phyloP scores from a whole-genome alignment of 1,140 invertebrate species.

The Temnothorax curvispinosus region DNA sequence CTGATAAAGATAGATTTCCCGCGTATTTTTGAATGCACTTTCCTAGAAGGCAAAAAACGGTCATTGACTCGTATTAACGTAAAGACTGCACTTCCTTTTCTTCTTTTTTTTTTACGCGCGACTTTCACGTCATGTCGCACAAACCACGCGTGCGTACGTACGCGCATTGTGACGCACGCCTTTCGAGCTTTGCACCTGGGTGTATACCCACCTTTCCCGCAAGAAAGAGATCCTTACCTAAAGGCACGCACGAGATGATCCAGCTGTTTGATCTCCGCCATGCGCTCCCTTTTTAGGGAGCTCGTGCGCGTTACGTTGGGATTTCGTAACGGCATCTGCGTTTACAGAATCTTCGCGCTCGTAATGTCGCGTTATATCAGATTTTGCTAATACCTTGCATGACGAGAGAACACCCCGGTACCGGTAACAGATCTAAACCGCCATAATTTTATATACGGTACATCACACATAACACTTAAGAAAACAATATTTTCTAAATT shows the following conservation, averaged over 20 bases:
- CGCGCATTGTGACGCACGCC: conserved; percentile 73
- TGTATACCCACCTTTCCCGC: conserved; percentile 71
- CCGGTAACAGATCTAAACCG: not conserved
- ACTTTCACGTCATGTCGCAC: conserved; percentile 59
- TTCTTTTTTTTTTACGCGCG: conserved; percentile 52
- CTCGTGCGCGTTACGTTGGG: conserved; percentile 35
- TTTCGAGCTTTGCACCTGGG: conserved; percentile 74
- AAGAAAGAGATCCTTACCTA: conserved; percentile 83
- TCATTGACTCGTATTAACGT: conserved; percentile 58
- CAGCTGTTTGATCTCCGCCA: conserved; percentile 85
- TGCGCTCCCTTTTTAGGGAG: conserved; percentile 78
- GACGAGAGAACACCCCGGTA: conserved; percentile 8
- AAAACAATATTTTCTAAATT: conserved; percentile 23
- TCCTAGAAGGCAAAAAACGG: conserved; percentile 3
- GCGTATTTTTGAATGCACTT: not conserved
- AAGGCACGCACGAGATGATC: conserved; percentile 84
- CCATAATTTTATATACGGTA: too few relatives aligned
- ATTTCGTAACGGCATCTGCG: conserved; percentile 80
- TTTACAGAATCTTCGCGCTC: conserved; percentile 73
- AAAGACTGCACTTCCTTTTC: conserved; percentile 22
- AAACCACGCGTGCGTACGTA: conserved; percentile 51
- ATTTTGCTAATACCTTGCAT: conserved; percentile 36
- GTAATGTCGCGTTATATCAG: conserved; percentile 51
- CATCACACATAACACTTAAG: too few relatives aligned
- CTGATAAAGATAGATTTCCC: not conserved